Percentiles rank a stretch among this genome's conserved stretches.
These are phyloP conservation scores for Toxotes jaculatrix DNA, from an alignment of 2,113 vertebrate species.

Conservation along the genomic window DNA sequence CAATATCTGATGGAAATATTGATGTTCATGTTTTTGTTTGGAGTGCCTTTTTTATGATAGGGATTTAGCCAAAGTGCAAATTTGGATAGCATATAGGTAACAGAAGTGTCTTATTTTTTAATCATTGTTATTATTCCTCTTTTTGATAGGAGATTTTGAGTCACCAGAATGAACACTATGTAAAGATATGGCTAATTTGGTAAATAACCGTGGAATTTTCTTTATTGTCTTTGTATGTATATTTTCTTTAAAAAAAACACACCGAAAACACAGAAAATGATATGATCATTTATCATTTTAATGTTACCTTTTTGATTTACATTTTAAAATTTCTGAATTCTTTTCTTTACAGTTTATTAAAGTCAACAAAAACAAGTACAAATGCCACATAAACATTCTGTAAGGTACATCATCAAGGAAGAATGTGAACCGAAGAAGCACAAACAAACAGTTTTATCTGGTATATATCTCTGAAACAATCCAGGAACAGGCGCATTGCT, in stretches of 20 bases:
- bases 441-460: conserved; percentile 73
- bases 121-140: neutral
- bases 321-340: conserved; percentile 69
- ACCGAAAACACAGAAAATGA: conserved; percentile 7
- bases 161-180: neutral
- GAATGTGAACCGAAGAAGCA: conserved; percentile 73
- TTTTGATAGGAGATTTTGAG: neutral
- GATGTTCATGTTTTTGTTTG: neutral
- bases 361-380: conserved; percentile 86
- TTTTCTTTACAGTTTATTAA: conserved; percentile 83
- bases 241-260: neutral
- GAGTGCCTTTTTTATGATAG: neutral
- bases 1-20: neutral
- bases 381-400: conserved; percentile 82
- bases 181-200: neutral
- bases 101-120: neutral
- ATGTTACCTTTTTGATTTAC: conserved; percentile 71
- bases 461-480: conserved; percentile 73
- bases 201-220: neutral
- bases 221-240: neutral
- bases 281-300: conserved; percentile 71
- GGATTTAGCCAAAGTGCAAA: neutral
- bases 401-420: conserved; percentile 75
- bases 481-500: conserved; percentile 63
- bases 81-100: neutral